phyloP scores from a whole-genome alignment of 2,113 vertebrate genomes.

The Cinclus mexicanus region DNA sequence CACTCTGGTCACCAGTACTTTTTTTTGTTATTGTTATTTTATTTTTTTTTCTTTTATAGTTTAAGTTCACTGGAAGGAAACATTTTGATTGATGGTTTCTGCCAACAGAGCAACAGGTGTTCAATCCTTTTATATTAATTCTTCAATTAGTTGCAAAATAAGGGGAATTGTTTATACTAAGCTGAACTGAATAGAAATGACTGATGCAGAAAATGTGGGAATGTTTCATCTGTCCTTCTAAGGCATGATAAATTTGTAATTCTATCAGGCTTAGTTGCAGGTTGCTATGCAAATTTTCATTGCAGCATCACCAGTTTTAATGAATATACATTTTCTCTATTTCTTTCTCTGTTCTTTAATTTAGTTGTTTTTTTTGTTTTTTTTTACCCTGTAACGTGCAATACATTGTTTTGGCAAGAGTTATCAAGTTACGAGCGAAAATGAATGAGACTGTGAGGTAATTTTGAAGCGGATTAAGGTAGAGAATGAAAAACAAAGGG shows the following conservation, averaged over 20 bases:
- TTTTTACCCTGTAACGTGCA: background rate
- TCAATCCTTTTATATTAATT: constrained; percentile 59
- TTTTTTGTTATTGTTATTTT: background rate
- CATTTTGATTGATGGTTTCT: constrained; percentile 38
- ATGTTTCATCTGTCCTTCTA: constrained; percentile 43
- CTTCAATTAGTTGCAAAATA: constrained; percentile 58
- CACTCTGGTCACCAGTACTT: background rate
- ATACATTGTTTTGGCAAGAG: constrained; percentile 7
- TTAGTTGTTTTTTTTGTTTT: background rate
- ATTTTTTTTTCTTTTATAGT: background rate
- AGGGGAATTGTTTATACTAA: constrained; percentile 42
- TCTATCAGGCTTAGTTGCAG: background rate
- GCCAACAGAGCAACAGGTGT: constrained; percentile 55
- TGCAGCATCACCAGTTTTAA: background rate
- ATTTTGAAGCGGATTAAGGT: constrained; percentile 42
- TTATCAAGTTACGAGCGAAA: constrained; percentile 33
- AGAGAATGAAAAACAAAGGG: constrained; percentile 52
- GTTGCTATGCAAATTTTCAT: constrained; percentile 16
- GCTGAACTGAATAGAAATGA: constrained; percentile 32
- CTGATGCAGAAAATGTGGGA: constrained; percentile 54
- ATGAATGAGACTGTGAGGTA: constrained; percentile 37
- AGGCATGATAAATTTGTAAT: constrained; percentile 12
- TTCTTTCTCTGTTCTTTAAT: constrained; percentile 4
- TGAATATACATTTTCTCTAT: background rate
- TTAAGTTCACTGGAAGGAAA: constrained; percentile 6